phyloP scores from a whole-genome alignment of 2,888 invertebrate genomes.

The Eurois occulta region DNA sequence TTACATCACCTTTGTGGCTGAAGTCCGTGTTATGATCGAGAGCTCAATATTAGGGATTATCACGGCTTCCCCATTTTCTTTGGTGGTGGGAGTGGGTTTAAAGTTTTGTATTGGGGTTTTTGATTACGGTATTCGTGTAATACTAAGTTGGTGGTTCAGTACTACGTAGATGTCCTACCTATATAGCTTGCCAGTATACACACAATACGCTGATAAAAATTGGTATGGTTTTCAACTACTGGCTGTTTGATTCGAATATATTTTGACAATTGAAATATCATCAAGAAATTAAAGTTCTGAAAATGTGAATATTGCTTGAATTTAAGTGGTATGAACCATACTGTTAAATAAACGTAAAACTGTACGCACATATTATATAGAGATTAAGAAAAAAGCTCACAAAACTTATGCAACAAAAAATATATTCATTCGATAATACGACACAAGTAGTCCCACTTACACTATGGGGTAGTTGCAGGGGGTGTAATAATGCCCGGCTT shows the following conservation, averaged over 20 bases:
- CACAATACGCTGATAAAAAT: too few species aligned
- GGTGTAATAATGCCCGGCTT: conserved; percentile 73
- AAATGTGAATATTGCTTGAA: too few species aligned
- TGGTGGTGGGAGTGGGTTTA: conserved; percentile 50
- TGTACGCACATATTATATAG: neutral
- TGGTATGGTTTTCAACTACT: too few species aligned
- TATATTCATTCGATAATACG: conserved; percentile 46
- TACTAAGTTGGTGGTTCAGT: neutral
- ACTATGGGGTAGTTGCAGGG: conserved; percentile 44
- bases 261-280: too few species aligned
- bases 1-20: conserved; percentile 88
- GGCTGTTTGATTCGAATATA: too few species aligned
- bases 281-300: too few species aligned
- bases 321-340: too few species aligned
- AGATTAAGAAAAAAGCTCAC: neutral
- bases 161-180: too few species aligned
- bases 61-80: conserved; percentile 84
- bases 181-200: too few species aligned
- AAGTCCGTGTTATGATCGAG: conserved; percentile 86
- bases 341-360: too few species aligned
- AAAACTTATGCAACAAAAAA: conserved; percentile 21
- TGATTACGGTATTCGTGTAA: neutral
- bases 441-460: conserved; percentile 38
- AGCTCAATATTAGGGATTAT: conserved; percentile 89
- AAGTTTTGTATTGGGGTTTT: conserved; percentile 34